phyloP scores from a whole-genome alignment of 2,113 vertebrate genomes.

The Stigmatopora argus region DNA sequence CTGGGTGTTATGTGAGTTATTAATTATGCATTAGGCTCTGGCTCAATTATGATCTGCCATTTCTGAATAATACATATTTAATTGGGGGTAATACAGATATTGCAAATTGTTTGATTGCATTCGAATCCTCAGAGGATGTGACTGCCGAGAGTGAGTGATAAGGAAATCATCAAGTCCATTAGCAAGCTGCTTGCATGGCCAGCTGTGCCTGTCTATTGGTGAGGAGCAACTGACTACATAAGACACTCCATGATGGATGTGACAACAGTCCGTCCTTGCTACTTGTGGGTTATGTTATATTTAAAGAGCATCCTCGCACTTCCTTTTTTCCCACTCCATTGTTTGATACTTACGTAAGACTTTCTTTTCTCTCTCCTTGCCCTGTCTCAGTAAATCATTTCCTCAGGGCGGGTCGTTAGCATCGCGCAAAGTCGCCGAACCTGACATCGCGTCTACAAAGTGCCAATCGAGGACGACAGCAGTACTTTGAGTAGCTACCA shows the following conservation, averaged over 20 bases:
- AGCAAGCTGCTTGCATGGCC: conserved; percentile 1
- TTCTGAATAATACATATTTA: conserved; percentile 58
- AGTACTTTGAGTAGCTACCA: conserved; percentile 32
- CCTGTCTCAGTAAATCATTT: conserved; percentile 56
- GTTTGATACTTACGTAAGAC: conserved; percentile 57
- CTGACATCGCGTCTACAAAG: conserved; percentile 35
- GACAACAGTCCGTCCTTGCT: conserved; percentile 25
- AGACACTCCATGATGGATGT: conserved; percentile 17
- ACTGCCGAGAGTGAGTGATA: conserved; percentile 12
- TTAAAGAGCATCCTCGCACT: conserved; percentile 27
- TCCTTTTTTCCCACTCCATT: conserved; percentile 12
- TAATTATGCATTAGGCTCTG: conserved; percentile 53
- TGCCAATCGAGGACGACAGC: conserved; percentile 46
- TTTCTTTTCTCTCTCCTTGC: conserved; percentile 30
- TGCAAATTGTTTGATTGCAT: conserved; percentile 51
- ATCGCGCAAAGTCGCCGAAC: conserved; percentile 51
- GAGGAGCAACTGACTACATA: conserved; percentile 17
- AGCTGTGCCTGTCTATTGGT: conserved; percentile 10
- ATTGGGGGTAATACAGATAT: conserved; percentile 35
- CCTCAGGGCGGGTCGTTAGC: conserved; percentile 54
- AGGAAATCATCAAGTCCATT: conserved; percentile 19
- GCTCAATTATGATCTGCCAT: conserved; percentile 49
- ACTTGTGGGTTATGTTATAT: conserved; percentile 33
- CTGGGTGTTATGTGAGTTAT: conserved; percentile 30
- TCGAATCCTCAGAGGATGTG: conserved; percentile 25